Evolutionary conservation across 2,113 vertebrate species (phyloP).

Genomic region (Paraplagusia blochii): DNA sequence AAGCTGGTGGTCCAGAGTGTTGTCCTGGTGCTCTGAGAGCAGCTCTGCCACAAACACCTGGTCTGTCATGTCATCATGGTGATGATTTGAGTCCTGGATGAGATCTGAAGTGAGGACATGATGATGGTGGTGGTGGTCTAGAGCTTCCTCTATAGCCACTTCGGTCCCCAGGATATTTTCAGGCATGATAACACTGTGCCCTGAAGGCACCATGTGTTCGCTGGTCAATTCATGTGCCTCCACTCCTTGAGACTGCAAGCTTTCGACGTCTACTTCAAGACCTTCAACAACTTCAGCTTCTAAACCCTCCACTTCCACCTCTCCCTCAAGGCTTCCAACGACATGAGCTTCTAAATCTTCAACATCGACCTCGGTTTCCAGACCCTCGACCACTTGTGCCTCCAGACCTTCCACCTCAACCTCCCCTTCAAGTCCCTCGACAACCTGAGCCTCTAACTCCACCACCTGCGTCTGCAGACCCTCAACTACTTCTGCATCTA

Average conservation of each 20-base stretch:
- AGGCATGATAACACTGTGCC: constrained; percentile 87
- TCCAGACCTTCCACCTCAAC: constrained; percentile 79
- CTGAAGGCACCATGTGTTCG: constrained; percentile 80
- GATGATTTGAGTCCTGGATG: constrained; percentile 79
- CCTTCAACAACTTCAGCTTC: constrained; percentile 81
- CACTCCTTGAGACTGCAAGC: constrained; percentile 68
- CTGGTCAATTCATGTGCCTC: constrained; percentile 67
- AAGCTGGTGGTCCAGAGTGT: constrained; percentile 88
- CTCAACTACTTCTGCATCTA: constrained; percentile 85
- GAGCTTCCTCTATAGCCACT: constrained; percentile 90
- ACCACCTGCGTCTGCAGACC: constrained; percentile 67
- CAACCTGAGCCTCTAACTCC: constrained; percentile 74
- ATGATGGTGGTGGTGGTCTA: constrained; percentile 80
- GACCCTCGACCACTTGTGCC: constrained; percentile 62
- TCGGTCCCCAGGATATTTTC: constrained; percentile 90
- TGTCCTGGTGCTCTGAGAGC: constrained; percentile 83
- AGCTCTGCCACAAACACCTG: constrained; percentile 97
- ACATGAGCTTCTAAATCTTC: constrained; percentile 78
- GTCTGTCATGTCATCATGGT: constrained; percentile 86
- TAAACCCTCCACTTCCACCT: constrained; percentile 76
- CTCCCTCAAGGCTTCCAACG: constrained; percentile 83
- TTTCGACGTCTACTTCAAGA: constrained; percentile 77
- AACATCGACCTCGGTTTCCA: constrained; percentile 68
- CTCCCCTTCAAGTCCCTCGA: constrained; percentile 81
- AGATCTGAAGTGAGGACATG: constrained; percentile 88